Evolutionary conservation across 2,888 invertebrate species (phyloP).

Genomic region (Drosophila antonietae): DNA sequence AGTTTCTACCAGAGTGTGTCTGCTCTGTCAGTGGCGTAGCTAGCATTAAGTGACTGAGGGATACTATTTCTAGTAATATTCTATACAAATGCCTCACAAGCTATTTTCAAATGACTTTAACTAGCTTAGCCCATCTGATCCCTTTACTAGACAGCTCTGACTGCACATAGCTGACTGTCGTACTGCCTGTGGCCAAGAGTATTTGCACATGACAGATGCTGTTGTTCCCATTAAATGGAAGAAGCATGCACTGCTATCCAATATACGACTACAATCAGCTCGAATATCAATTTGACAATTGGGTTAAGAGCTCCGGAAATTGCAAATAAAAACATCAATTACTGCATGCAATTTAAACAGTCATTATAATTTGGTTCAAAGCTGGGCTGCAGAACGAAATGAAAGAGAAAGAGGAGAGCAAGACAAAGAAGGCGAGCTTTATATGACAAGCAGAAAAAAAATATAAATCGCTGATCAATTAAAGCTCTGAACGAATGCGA

Average conservation of each 20-base stretch:
- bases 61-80: neutral
- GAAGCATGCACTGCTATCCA: conserved; percentile 28
- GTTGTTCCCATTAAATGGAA: conserved; percentile 50
- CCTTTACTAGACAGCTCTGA: neutral
- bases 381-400: neutral
- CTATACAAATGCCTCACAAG: neutral
- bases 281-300: conserved; percentile 35
- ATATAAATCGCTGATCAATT: conserved; percentile 33
- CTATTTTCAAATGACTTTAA: neutral
- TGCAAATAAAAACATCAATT: conserved; percentile 21
- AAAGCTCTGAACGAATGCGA: conserved; percentile 48
- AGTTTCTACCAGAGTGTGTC: conserved; percentile 2
- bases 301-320: conserved; percentile 18
- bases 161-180: neutral
- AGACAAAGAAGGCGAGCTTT: neutral
- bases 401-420: neutral
- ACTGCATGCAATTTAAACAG: conserved; percentile 13
- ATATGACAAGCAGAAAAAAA: conserved; percentile 39
- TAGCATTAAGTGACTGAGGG: neutral
- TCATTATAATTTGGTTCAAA: conserved; percentile 5
- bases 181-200: conserved; percentile 18
- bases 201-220: conserved; percentile 36
- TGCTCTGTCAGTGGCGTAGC: conserved; percentile 37
- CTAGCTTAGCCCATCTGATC: neutral
- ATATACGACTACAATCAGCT: conserved; percentile 15